These are phyloP conservation scores for Spialia ferax DNA, from an alignment of 2,888 invertebrate species.

Conservation along the genomic window DNA sequence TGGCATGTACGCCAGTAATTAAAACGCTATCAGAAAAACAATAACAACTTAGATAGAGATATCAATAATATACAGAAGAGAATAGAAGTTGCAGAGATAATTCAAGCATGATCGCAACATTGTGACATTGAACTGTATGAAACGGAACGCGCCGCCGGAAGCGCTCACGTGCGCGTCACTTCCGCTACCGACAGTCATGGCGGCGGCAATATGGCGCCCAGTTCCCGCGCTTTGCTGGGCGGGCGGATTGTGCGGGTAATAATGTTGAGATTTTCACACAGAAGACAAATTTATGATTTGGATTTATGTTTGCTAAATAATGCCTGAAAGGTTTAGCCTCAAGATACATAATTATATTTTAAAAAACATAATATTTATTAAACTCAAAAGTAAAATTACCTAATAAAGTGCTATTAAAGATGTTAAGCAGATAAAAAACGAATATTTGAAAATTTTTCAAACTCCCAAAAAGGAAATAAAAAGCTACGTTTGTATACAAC, in stretches of 20 bases:
- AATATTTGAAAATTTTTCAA: not conserved
- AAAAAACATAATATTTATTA: too few relatives aligned
- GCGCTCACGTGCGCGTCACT: constrained; percentile 82
- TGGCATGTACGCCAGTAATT: too few relatives aligned
- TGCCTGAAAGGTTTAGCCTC: too few relatives aligned
- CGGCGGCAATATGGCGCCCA: constrained; percentile 79
- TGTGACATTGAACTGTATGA: constrained; percentile 81
- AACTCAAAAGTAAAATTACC: too few relatives aligned
- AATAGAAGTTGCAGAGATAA: constrained; percentile 25
- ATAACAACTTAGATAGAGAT: constrained; percentile 15
- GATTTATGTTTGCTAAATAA: too few relatives aligned
- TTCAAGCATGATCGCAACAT: constrained; percentile 53
- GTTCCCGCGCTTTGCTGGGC: constrained; percentile 71
- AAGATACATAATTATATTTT: too few relatives aligned
- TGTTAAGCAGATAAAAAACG: not conserved
- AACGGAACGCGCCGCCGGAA: constrained; percentile 80
- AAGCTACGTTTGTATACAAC: not conserved
- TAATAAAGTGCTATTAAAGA: not conserved
- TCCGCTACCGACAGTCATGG: constrained; percentile 78
- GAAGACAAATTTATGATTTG: too few relatives aligned
- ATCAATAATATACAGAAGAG: not conserved
- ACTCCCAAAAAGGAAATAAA: not conserved
- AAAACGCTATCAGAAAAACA: not conserved
- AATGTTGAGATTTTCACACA: constrained; percentile 19
- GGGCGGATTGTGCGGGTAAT: constrained; percentile 41